A percentile compares a stretch with the other conserved stretches of the same genome.
phyloP scores from a whole-genome alignment of 2,888 invertebrate species.

The Tenodera sinensis region DNA sequence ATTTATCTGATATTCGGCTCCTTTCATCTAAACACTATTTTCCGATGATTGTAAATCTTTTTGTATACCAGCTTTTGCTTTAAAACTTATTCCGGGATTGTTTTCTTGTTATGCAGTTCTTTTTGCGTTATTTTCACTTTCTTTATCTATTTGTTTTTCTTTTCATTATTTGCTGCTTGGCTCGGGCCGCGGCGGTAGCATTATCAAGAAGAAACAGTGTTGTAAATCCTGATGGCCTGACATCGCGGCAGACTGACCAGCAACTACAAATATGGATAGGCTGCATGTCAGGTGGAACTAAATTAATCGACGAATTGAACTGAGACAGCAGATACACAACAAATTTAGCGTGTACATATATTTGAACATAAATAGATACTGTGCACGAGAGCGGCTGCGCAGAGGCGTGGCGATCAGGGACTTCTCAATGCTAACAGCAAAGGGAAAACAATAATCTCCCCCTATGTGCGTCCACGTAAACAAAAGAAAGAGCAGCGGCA shows the following conservation, averaged over 20 bases:
- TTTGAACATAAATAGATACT: background rate
- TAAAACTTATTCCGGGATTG: background rate
- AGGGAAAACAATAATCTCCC: background rate
- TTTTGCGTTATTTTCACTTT: background rate
- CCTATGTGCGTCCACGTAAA: too few relatives aligned
- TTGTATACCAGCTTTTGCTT: background rate
- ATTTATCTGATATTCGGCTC: too few relatives aligned
- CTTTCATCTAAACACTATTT: too few relatives aligned
- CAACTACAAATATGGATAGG: conserved; percentile 27
- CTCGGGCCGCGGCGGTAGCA: background rate
- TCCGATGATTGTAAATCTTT: too few relatives aligned
- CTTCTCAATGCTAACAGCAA: background rate
- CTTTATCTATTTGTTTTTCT: background rate
- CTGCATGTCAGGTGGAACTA: conserved; percentile 20
- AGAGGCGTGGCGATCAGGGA: background rate
- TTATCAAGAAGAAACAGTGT: background rate
- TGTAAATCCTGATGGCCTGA: background rate
- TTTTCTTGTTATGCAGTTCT: background rate
- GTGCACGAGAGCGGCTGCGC: background rate
- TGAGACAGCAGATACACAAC: conserved; percentile 1
- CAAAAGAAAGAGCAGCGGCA: too few relatives aligned
- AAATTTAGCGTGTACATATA: background rate
- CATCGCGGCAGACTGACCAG: background rate
- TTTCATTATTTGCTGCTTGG: background rate
- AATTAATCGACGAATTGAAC: conserved; percentile 28